These are phyloP conservation scores for Hydroisotoma schaefferi DNA, from an alignment of 2,888 invertebrate genomes.

Conservation along the genomic window DNA sequence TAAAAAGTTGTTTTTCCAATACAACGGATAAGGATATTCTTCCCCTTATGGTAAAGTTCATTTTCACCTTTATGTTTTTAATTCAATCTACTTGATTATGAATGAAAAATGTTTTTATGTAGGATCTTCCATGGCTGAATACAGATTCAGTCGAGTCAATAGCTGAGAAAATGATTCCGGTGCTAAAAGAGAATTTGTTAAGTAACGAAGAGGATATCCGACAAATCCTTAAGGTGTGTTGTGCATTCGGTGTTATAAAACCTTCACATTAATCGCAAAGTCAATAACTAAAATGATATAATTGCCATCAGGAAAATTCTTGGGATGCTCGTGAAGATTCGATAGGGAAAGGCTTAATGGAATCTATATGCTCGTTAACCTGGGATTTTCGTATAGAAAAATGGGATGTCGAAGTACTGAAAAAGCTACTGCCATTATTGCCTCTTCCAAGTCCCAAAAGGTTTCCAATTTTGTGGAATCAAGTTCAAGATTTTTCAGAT, in stretches of 20 bases:
- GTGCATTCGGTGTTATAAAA: too few species aligned
- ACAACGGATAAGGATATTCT: constrained; percentile 36
- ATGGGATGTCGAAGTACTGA: constrained; percentile 36
- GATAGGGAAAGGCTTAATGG: constrained; percentile 37
- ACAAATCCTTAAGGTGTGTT: constrained; percentile 39
- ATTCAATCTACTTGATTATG: too few species aligned
- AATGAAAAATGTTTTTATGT: background rate
- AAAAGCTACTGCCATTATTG: constrained; percentile 37
- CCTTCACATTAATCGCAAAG: too few species aligned
- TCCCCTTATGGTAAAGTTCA: constrained; percentile 37
- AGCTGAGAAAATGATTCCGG: constrained; percentile 46
- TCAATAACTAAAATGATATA: background rate
- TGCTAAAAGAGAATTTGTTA: constrained; percentile 38
- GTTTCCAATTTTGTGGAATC: constrained; percentile 38
- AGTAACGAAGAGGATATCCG: constrained; percentile 31
- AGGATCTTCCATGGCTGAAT: constrained; percentile 45
- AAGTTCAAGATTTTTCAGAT: constrained; percentile 38
- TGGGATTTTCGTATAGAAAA: constrained; percentile 31
- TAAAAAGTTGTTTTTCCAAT: constrained; percentile 39
- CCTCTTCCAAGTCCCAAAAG: constrained; percentile 31
- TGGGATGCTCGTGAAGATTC: constrained; percentile 44
- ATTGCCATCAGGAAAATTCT: constrained; percentile 38
- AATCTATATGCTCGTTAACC: constrained; percentile 43
- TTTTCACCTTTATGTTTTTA: too few species aligned
- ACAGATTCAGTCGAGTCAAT: constrained; percentile 36